A percentile compares a stretch with the other conserved stretches of the same genome.
Conservation (phyloP, 1,140 invertebrate species). For the Apis cerana region DNA sequence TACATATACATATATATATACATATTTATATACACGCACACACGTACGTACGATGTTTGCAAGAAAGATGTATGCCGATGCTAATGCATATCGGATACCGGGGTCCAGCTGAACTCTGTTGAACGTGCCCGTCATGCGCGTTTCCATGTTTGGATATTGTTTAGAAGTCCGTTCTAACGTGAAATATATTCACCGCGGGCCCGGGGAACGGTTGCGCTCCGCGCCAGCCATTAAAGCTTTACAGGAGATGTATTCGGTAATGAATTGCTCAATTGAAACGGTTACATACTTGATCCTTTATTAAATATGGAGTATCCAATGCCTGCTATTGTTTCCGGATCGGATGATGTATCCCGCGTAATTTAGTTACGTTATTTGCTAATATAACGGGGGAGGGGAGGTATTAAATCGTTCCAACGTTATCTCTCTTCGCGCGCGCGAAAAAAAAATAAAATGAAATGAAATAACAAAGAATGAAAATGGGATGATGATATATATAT, state of each 20-base stretch:
- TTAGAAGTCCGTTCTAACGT: constrained; percentile 12
- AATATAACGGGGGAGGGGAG: not conserved
- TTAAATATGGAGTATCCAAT: not conserved
- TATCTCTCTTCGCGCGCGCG: no score
- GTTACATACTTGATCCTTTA: not conserved
- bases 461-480: no score
- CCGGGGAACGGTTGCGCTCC: not conserved
- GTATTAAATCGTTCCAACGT: no score
- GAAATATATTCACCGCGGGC: not conserved
- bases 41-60: constrained; percentile 26
- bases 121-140: not conserved
- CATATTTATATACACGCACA: not conserved
- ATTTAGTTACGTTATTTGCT: not conserved
- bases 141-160: constrained; percentile 4
- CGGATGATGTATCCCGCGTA: not conserved
- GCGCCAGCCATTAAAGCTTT: not conserved
- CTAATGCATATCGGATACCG: constrained; percentile 18
- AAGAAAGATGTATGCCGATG: constrained; percentile 32
- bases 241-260: not conserved
- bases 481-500: no score
- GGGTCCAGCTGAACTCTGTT: constrained; percentile 13
- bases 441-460: no score
- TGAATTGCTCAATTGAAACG: constrained; percentile 1
- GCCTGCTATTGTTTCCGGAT: not conserved
- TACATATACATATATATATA: constrained; percentile 21